phyloP scores from a whole-genome alignment of 2,888 invertebrate species.

The Odontothrips loti region DNA sequence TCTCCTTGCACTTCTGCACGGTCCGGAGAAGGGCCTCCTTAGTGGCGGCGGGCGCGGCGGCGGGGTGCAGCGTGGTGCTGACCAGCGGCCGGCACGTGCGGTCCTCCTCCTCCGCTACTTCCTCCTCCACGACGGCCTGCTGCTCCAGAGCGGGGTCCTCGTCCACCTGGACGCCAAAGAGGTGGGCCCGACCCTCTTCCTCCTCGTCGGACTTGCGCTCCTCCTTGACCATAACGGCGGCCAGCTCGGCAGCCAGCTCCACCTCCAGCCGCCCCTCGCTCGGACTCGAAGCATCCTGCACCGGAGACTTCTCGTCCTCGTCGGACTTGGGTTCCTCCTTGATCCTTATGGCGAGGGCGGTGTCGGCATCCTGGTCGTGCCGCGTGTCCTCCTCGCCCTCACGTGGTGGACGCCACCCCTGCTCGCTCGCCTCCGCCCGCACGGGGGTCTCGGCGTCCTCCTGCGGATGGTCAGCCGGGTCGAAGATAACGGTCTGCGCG shows the following conservation, averaged over 20 bases:
- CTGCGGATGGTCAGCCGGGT: too few species aligned
- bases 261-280: too few species aligned
- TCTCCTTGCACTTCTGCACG: neutral
- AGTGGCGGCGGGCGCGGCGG: neutral
- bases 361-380: too few species aligned
- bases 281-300: neutral
- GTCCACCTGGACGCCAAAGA: neutral
- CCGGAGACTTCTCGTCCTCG: too few species aligned
- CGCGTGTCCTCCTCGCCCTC: too few species aligned
- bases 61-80: neutral
- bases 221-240: neutral
- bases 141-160: neutral
- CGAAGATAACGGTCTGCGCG: too few species aligned
- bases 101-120: neutral
- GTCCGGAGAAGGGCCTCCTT: neutral
- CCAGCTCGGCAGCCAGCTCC: too few species aligned
- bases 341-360: too few species aligned
- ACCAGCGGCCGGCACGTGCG: neutral
- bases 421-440: too few species aligned
- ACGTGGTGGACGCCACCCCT: too few species aligned
- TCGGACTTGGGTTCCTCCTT: too few species aligned
- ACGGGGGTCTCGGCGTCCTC: too few species aligned
- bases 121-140: neutral
- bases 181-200: neutral
- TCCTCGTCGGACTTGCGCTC: neutral